Conservation (phyloP, 2,888 invertebrate genomes). For the Nineta flava region DNA sequence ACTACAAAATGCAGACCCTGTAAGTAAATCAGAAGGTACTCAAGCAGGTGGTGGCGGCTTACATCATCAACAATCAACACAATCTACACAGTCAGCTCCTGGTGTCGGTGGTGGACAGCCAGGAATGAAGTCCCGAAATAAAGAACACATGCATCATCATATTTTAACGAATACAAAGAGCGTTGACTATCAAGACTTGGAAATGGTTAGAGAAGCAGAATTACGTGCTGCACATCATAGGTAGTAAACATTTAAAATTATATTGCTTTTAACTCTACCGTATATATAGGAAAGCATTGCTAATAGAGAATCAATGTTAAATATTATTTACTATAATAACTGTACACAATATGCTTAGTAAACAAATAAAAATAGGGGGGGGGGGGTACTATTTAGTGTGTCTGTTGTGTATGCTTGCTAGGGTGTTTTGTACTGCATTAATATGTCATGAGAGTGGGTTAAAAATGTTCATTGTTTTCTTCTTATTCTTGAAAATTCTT, state of each 20-base stretch:
- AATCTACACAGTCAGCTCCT: constrained; percentile 40
- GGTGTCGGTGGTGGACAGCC: neutral
- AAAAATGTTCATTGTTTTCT: too few relatives aligned
- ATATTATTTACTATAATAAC: too few relatives aligned
- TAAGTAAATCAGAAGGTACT: constrained; percentile 61
- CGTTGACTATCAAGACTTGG: constrained; percentile 50
- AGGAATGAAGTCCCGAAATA: constrained; percentile 17
- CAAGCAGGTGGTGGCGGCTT: constrained; percentile 57
- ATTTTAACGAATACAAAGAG: constrained; percentile 35
- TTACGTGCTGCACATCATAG: constrained; percentile 39
- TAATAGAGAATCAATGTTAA: too few relatives aligned
- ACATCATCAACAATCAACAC: constrained; percentile 22
- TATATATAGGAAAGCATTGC: too few relatives aligned
- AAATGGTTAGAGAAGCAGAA: constrained; percentile 56
- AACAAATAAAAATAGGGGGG: too few relatives aligned
- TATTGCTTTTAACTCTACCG: too few relatives aligned
- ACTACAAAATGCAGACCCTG: constrained; percentile 30
- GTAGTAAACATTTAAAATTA: neutral
- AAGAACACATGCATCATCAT: constrained; percentile 31
- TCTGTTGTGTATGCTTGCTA: too few relatives aligned
- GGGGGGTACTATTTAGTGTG: too few relatives aligned
- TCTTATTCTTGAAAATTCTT: too few relatives aligned
- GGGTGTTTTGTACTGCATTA: too few relatives aligned
- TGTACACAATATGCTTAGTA: too few relatives aligned
- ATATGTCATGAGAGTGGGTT: too few relatives aligned